Evolutionary conservation across 2,888 invertebrate species (phyloP).

Genomic region (Galerucella pusilla): DNA sequence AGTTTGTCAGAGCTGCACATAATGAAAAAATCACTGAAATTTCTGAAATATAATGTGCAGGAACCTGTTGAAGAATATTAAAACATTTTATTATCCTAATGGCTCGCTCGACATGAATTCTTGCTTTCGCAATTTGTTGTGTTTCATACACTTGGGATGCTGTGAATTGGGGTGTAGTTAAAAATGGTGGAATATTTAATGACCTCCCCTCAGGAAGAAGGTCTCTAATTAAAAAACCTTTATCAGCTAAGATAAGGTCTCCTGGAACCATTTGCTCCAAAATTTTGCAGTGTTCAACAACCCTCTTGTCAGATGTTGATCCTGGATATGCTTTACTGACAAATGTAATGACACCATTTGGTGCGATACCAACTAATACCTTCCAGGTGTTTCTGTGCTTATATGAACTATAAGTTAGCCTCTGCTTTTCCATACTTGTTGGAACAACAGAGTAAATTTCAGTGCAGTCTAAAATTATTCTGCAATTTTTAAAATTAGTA

Average conservation of each 20-base stretch:
- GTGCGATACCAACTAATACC: background rate
- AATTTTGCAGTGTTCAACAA: slow-evolving; percentile 13
- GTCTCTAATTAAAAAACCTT: slow-evolving; percentile 51
- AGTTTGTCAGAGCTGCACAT: too few relatives aligned
- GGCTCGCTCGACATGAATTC: slow-evolving; percentile 51
- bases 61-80: slow-evolving; percentile 22
- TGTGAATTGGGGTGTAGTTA: slow-evolving; percentile 40
- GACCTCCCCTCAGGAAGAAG: slow-evolving; percentile 48
- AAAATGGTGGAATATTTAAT: slow-evolving; percentile 52
- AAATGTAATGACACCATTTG: background rate
- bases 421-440: too few relatives aligned
- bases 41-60: slow-evolving; percentile 8
- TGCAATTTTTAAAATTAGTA: too few relatives aligned
- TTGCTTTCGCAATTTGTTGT: slow-evolving; percentile 46
- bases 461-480: too few relatives aligned
- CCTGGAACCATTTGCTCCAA: slow-evolving; percentile 44
- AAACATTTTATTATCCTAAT: slow-evolving; percentile 47
- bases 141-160: slow-evolving; percentile 45
- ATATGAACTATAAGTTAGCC: too few relatives aligned
- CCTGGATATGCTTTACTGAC: background rate
- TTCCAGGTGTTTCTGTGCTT: too few relatives aligned
- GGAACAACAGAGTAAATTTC: too few relatives aligned
- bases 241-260: slow-evolving; percentile 51
- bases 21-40: background rate
- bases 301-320: background rate